Base-by-base conservation (phyloP, 53 echinoderm and acorn worm species). In the Glandiceps talaboti region DNA sequence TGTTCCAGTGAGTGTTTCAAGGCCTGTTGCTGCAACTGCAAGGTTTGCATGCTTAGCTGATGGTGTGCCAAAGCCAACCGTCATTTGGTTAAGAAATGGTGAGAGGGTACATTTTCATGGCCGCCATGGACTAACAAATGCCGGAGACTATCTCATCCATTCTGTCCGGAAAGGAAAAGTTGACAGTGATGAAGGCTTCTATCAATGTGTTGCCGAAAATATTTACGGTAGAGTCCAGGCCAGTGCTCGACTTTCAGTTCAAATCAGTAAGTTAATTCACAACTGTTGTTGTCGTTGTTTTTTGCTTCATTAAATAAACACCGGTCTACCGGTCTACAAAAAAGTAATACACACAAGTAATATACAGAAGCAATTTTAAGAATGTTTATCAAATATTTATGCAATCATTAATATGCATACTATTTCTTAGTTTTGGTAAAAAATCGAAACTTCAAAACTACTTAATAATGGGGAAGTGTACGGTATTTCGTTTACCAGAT, bases 151-250 rank as follows among this genome's bases (percentile, higher is more conserved):
- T 86, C 76, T 83, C 74, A 80, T 86, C 76, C 33, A 86, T 33
- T 80, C 80, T 6, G 32, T 81, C 1, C 33, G 76, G 77, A 73
- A 45, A 73, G 64, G 64, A 12, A 20, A 20, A 45, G 6, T 20
- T 12, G 64, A 45, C 20, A 81, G 86, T 10, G 90, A 89, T 72
- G 83, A 73, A 32, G 90, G 86, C 32, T 26, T 83, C 27, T 86
- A 86, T 27, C 90, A 89, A 83, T 89, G 90, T 75, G 75, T 86
- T 20, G 90, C 86, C 1, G 76, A 77, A 77, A 89, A 89, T 30
- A 74, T 76, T 1, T 83, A 76, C 0, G 90, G 90, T 1, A 83
- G 79, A 26, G 76, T 74, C 26, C 85, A 89, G 85, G 76, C 33
- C 6, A 76, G 77, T 1, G 82, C 85, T 10, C 29, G 73, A 29